Conservation (phyloP, 2,888 invertebrate genomes). For the Eulithis testata region DNA sequence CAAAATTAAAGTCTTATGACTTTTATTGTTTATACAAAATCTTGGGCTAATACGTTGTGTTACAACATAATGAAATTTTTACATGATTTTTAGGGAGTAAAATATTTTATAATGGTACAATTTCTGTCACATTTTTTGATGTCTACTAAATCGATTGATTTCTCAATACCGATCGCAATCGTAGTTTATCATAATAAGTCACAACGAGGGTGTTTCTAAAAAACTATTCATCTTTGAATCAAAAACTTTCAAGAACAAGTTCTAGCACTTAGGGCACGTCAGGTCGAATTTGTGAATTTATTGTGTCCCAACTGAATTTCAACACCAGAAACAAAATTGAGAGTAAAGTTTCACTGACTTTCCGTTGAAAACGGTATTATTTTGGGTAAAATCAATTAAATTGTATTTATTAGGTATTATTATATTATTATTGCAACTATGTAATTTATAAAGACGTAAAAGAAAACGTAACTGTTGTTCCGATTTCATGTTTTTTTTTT, state of each 20-base stretch:
- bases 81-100: too few species aligned
- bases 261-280: conserved; percentile 25
- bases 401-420: too few species aligned
- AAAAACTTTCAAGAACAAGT: conserved; percentile 37
- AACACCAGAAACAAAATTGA: conserved; percentile 39
- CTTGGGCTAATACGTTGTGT: too few species aligned
- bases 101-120: too few species aligned
- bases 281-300: conserved; percentile 41
- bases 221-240: conserved; percentile 14
- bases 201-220: background rate
- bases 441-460: background rate
- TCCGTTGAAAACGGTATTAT: conserved; percentile 19
- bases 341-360: conserved; percentile 39
- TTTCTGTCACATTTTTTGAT: too few species aligned
- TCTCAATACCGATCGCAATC: too few species aligned
- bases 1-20: conserved; percentile 21
- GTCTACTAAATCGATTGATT: too few species aligned
- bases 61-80: too few species aligned
- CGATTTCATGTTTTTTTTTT: background rate
- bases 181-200: too few species aligned
- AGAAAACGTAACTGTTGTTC: background rate
- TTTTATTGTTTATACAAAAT: background rate
- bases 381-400: too few species aligned
- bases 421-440: too few species aligned
- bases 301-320: conserved; percentile 46